Base-by-base conservation (phyloP, 2,797 vertebrate species). In the Pagetopsis macropterus region DNA sequence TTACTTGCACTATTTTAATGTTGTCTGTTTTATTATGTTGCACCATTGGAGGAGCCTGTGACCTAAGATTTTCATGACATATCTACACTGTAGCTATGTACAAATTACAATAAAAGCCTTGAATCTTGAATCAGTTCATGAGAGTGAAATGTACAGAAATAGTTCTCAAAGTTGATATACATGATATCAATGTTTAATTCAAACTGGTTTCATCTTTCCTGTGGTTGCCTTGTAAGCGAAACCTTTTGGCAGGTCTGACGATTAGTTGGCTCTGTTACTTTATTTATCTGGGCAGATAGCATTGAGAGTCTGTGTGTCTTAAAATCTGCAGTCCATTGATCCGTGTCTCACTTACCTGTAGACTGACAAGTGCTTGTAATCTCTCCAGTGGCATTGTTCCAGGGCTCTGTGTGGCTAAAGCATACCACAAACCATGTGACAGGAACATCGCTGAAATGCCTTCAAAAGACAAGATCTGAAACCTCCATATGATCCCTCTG, bases 381-480 rank as follows among this genome's bases (percentile, higher is more conserved):
- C 88, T 91, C 86, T 82, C 16, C 21, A n/a, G 4, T 1, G 6
- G 37, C 44, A 84, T 91, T 86, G 41, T 61, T 79, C 15, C 51
- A 54, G 31, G 37, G 27, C 40, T 16, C 16, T 31, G 23, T 19
- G 33, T 3, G 0, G 21, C 43, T 9, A 41, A 6, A 54, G 48
- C 27, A 60, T 19, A 41, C 21, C 50, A 70, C 3, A 33, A 55
- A 49, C 52, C 86, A 86, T 81, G 84, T 89, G 86, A 91, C 72
- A 52, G 19, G 44, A 40, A 75, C 82, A 88, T 90, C 7, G 4
- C 17, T 70, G 55, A 82, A 81, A 94, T 92, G 70, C 63, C 11
- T 75, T 21, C 0, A 6, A 1, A 31, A 23, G 92, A 94, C 93
- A 90, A 64, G 7, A 90, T 93, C 92, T 91, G 16, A 75, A 83